phyloP scores from a whole-genome alignment of 2,113 vertebrate species.

The Crotalus viridis region DNA sequence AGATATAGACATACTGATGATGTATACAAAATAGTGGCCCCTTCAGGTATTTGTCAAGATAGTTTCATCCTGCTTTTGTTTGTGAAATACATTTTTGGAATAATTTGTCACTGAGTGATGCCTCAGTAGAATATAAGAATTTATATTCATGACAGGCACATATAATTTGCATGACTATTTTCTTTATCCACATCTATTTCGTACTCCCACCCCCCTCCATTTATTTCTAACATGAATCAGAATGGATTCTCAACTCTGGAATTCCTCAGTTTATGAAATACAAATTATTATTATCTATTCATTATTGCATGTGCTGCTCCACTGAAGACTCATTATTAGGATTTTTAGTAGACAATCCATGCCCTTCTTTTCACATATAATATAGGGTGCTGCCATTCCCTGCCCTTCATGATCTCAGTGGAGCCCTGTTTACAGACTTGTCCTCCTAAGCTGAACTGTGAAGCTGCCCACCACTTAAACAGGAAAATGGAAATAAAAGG shows the following conservation, averaged over 20 bases:
- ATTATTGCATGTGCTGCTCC: background rate
- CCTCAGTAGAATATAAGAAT: background rate
- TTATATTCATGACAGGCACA: background rate
- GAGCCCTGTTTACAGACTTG: background rate
- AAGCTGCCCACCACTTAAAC: no score
- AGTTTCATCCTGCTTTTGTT: constrained; percentile 1
- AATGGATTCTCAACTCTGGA: background rate
- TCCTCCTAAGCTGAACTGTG: background rate
- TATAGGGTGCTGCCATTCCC: background rate
- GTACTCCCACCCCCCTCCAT: background rate
- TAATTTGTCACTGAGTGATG: background rate
- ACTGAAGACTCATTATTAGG: background rate
- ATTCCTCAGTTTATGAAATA: background rate
- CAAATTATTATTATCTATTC: background rate
- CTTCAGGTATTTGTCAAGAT: background rate
- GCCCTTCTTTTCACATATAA: background rate
- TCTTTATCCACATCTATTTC: background rate
- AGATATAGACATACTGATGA: background rate
- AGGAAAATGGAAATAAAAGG: background rate
- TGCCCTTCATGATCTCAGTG: background rate
- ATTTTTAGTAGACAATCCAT: background rate
- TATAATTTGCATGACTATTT: background rate
- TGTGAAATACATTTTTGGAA: background rate
- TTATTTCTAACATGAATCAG: background rate
- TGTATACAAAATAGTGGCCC: background rate